Percentiles rank a stretch among this genome's conserved stretches.
These are phyloP conservation scores for Steinernema khuongi DNA, from an alignment of 1,140 invertebrate genomes.

Conservation along the genomic window DNA sequence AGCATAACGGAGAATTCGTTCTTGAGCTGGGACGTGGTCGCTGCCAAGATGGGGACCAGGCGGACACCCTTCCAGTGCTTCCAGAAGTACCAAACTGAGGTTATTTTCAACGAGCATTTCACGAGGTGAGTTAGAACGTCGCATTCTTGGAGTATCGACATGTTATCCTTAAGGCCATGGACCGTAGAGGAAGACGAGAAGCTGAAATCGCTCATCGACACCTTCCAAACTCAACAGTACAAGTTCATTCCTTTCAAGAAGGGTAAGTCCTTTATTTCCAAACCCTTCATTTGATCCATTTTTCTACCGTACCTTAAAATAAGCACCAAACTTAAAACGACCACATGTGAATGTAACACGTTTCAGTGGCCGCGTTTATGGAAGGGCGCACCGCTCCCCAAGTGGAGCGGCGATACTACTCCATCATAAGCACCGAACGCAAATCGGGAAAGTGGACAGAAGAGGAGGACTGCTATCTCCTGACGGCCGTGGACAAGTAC, in stretches of 20 bases:
- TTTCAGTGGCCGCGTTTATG: slow-evolving; percentile 57
- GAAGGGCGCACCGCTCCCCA: slow-evolving; percentile 53
- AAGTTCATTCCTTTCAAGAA: slow-evolving; percentile 54
- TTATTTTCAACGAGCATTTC: slow-evolving; percentile 42
- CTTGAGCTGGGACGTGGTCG: slow-evolving; percentile 56
- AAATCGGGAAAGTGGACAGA: slow-evolving; percentile 55
- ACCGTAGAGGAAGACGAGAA: slow-evolving; percentile 57
- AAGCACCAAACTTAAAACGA: background rate
- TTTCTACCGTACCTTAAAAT: background rate
- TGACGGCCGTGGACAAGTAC: slow-evolving; percentile 38
- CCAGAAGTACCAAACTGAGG: slow-evolving; percentile 58
- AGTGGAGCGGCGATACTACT: slow-evolving; percentile 47
- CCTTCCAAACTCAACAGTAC: slow-evolving; percentile 33
- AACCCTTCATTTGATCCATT: background rate
- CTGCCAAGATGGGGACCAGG: slow-evolving; percentile 55
- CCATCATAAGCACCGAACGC: slow-evolving; percentile 45
- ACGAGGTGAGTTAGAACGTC: background rate
- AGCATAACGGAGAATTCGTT: slow-evolving; percentile 46
- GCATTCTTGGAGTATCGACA: background rate
- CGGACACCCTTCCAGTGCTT: slow-evolving; percentile 59
- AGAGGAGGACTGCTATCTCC: slow-evolving; percentile 54
- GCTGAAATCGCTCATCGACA: slow-evolving; percentile 51
- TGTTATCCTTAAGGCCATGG: slow-evolving; percentile 50
- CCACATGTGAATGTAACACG: slow-evolving; percentile 3
- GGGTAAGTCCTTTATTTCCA: slow-evolving; percentile 37